These are phyloP conservation scores for Clostera curtula DNA, from an alignment of 2,888 invertebrate species.

Conservation along the genomic window DNA sequence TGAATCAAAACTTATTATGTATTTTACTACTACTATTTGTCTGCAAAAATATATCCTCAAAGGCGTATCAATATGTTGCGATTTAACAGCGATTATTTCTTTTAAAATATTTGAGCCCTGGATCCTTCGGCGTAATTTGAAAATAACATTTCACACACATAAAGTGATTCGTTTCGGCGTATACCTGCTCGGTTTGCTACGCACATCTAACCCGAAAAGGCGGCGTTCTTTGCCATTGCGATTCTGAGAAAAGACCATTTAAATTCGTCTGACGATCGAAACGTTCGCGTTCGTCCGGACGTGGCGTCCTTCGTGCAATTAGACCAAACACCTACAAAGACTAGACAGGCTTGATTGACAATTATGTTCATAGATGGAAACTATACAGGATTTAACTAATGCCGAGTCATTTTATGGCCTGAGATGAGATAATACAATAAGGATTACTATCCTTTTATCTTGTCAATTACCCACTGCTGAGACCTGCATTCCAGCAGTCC, in stretches of 20 bases:
- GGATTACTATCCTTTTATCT: too few species aligned
- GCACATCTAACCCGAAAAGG: conserved; percentile 24
- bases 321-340: conserved; percentile 22
- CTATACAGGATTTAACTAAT: too few species aligned
- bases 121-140: conserved; percentile 22
- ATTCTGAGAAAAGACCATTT: conserved; percentile 48
- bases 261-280: conserved; percentile 32
- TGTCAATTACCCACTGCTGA: too few species aligned
- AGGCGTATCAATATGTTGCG: conserved; percentile 22
- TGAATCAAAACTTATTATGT: too few species aligned
- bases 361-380: too few species aligned
- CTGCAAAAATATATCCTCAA: conserved; percentile 6
- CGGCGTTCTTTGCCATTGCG: conserved; percentile 32
- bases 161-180: conserved; percentile 16
- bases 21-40: neutral
- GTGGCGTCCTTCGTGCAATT: conserved; percentile 23
- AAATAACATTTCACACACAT: conserved; percentile 19
- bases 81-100: conserved; percentile 23
- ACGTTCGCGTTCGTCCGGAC: conserved; percentile 31
- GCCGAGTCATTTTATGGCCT: too few species aligned
- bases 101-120: conserved; percentile 9
- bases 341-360: too few species aligned
- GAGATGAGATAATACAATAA: too few species aligned
- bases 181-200: conserved; percentile 20
- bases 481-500: too few species aligned